Base-by-base conservation (phyloP, 2,888 invertebrate genomes). In the Trachelus tabidus region DNA sequence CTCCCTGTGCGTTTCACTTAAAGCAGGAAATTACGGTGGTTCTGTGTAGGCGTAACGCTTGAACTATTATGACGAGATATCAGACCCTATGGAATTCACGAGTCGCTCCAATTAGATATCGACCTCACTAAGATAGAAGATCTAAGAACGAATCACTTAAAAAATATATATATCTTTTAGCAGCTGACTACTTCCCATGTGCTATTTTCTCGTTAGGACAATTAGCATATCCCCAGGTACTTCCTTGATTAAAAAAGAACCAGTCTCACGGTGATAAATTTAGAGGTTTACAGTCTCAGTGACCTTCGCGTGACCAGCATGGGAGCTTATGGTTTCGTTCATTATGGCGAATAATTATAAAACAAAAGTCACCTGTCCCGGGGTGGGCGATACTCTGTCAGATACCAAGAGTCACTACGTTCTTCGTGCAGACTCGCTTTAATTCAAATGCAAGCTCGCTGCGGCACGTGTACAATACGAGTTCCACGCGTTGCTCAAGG, bases 291-390 rank as follows among this genome's bases (percentile, higher is more conserved):
- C 78, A 75, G 71, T 76, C 71, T 40, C 68, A 73, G 75, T 77
- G 86, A 87, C 89, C 88, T 89, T 89, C 89, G 89, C 89, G 89
- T 89, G 89, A 88, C 86, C 75, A 73, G 68, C 34, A 35, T 31
- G 76, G 33, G 71, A 71, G 31, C 31, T 33, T 71, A 33, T 71
- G 81, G 81, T 85, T 84, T 83, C 83, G 83, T 84, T 85, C 77
- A 82, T 80, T 80, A 82, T 31, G 78, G 35, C 15, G 69, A 69
- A 69, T 78, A 75, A 85, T 84, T 83, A 82, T 56, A 73, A n/a
- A 71, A 71, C 31, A 71, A 34, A 71, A 34, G 34, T 34, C 31
- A 71, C 74, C 74, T 74, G 37, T 35, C 74, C 23, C 12, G 12
- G 12, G n/a, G 12, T 23, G 34, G 23, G 34, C 34, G 30, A 23